A percentile compares a stretch with the other conserved stretches of the same genome.
Evolutionary conservation across 2,888 invertebrate species (phyloP).

Genomic region (Monopis laevigella): DNA sequence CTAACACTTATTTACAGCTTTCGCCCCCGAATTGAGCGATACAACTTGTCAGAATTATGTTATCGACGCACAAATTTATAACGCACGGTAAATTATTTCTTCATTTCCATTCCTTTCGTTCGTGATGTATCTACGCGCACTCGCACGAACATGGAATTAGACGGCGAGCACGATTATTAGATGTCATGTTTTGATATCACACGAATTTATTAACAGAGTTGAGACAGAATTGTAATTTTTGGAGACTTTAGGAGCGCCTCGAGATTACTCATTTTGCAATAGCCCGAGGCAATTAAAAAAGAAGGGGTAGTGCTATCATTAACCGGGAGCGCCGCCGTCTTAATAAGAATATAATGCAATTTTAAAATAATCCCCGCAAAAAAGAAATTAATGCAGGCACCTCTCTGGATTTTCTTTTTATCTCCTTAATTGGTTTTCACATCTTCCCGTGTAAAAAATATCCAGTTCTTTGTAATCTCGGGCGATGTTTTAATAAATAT

Average conservation of each 20-base stretch:
- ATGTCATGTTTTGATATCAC: neutral
- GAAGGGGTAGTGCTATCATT: slow-evolving; percentile 65
- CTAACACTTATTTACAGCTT: slow-evolving; percentile 54
- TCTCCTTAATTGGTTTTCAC: slow-evolving; percentile 69
- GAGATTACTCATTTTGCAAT: slow-evolving; percentile 61
- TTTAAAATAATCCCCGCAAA: slow-evolving; percentile 68
- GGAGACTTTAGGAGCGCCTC: neutral
- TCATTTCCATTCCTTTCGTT: slow-evolving; percentile 35
- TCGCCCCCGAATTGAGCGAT: slow-evolving; percentile 60
- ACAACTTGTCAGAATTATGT: slow-evolving; percentile 47
- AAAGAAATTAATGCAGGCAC: slow-evolving; percentile 67
- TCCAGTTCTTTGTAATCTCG: slow-evolving; percentile 67
- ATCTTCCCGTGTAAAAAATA: slow-evolving; percentile 67
- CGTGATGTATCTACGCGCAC: too few relatives aligned
- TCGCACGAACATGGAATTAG: too few relatives aligned
- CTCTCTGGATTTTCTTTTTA: slow-evolving; percentile 65
- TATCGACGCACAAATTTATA: slow-evolving; percentile 49
- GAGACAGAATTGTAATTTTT: neutral
- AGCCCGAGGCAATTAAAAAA: slow-evolving; percentile 64
- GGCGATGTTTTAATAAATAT: slow-evolving; percentile 68
- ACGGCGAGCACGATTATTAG: too few relatives aligned
- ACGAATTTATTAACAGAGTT: neutral
- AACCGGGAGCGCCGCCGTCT: slow-evolving; percentile 57
- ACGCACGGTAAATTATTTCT: slow-evolving; percentile 56
- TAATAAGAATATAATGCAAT: slow-evolving; percentile 68